Evolutionary conservation across 2,797 vertebrate genomes (phyloP), one percentile per base, ranked within the genome.

Genomic region (Zenarchopterus dispar): DNA sequence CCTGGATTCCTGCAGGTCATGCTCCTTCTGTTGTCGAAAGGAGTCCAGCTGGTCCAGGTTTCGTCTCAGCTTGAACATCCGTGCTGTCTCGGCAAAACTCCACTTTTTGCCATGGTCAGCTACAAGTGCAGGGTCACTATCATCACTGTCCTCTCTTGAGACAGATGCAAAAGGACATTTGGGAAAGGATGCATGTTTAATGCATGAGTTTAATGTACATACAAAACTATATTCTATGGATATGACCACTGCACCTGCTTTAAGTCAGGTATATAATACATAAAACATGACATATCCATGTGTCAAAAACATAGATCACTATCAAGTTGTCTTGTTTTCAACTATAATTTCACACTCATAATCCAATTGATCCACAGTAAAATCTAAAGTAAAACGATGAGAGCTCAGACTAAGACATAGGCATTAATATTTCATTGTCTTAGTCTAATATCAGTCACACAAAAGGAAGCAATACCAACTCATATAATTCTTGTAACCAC

Each of bases 1-100:
- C 97, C 95, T 94, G 67, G 83, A 78, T 71, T 90, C 92, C 71
- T 91, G 86, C 52, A 94, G 74, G 8, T 71, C 81, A 8, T 88
- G 65, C 54, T 93, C 90, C 78, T 95, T 95, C 79, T 95, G 93
- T 59, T 67, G 84, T 17, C 88, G 86, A 18, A 89, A 61, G 42
- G 52, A 51, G 73, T 92, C 87, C 52, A 96, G 90, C 67, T 92
- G 63, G 84, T 92, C 87, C 60, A 95, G 66, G 69, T 84, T 91
- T 84, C 77, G 91, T 65, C 84, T 91, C 63, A 94, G 90, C 69
- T 88, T 85, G 73, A 91, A 88, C 2, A 88, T 80, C 74, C 46
- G 75, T 49, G 82, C 65, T 77, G 77, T 91, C 60, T 92, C 93
- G 0, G 60, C 62, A 53, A 22, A 67, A 46, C 69, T 81, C 66